Base-by-base conservation (phyloP, 2,888 invertebrate genomes). In the Nesidiocoris tenuis region DNA sequence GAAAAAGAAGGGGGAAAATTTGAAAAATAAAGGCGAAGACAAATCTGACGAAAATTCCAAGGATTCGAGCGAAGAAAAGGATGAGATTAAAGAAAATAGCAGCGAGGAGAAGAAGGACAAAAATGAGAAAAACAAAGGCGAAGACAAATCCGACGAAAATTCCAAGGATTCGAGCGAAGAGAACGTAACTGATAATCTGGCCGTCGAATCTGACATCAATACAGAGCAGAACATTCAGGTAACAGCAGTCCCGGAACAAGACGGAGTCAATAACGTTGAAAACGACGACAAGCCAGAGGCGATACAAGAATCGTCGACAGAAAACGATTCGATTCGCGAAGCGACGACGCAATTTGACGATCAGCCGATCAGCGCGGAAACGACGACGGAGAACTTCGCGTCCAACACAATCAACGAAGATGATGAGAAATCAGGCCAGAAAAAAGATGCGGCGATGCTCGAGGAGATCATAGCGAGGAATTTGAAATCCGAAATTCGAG, bases 321-420 rank as follows among this genome's bases (percentile, higher is more conserved):
- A 76, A 59, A 71, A 61, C 24, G 71, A 71, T 0, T 23, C 18
- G 12, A 3, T 22, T 9, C 25, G 25, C n/a, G 55, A 70, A 23
- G 61, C 23, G 22, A 55, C 54, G 19, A 74, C 63, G 18, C 61
- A 59, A 19, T 17, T 24, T 71, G 25, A 16, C n/a, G 54, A 61
- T 3, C 3, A 19, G 3, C 19, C 19, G 18, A 21, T n/a, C 19
- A 25, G 18, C 3, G 54, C 24, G 12, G 75, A 17, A 24, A 22
- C 21, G 23, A 66, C 75, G 54, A 59, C 64, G 18, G 70, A 70
- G 24, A 23, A 24, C 2, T 54, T 70, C 16, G 83, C 82, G 71
- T 81, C 83, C 5, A 82, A 83, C 19, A 82, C 84, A 39, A 81
- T 82, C 1, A 82, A 84, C 19, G 76, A 79, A 21, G 74, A 75